phyloP scores from a whole-genome alignment of 2,113 vertebrate genomes.

The Ctenodactylus gundi region DNA sequence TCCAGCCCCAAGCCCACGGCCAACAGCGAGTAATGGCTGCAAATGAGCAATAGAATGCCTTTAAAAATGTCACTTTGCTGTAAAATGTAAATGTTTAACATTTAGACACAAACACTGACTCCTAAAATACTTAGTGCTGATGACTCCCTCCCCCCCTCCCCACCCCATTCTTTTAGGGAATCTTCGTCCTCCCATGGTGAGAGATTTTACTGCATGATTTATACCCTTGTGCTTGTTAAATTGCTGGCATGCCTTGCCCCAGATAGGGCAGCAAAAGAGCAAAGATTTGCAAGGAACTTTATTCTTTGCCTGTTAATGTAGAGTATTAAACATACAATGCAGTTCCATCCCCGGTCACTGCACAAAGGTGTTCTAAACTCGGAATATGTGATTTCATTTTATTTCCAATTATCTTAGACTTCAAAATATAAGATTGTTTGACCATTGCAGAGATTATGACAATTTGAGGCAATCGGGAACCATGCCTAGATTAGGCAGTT shows the following conservation, averaged over 20 bases:
- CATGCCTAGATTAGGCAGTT: too few relatives aligned
- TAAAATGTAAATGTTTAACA: conserved; percentile 69
- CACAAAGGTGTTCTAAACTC: conserved; percentile 59
- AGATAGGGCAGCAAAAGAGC: conserved; percentile 1
- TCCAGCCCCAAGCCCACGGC: conserved; percentile 62
- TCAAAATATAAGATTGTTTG: conserved; percentile 53
- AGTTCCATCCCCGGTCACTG: neutral
- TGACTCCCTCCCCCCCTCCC: neutral
- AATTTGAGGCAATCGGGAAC: too few relatives aligned
- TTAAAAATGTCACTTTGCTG: conserved; percentile 66
- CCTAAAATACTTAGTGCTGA: conserved; percentile 31
- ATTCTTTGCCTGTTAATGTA: conserved; percentile 57
- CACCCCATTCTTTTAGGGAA: conserved; percentile 49
- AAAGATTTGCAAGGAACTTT: neutral
- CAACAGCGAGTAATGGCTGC: conserved; percentile 58
- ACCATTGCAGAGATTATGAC: too few relatives aligned
- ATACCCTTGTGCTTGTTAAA: neutral
- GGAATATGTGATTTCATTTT: conserved; percentile 56
- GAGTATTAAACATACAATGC: conserved; percentile 53
- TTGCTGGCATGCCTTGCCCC: conserved; percentile 18
- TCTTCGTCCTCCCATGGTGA: conserved; percentile 56
- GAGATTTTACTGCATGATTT: conserved; percentile 43
- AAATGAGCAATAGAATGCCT: conserved; percentile 66
- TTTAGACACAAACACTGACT: conserved; percentile 53
- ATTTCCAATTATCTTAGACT: conserved; percentile 69